Evolutionary conservation across 30 jellyfish, hydroid and myxozoan species (phyloP).

Genomic region (Aurelia sp.): DNA sequence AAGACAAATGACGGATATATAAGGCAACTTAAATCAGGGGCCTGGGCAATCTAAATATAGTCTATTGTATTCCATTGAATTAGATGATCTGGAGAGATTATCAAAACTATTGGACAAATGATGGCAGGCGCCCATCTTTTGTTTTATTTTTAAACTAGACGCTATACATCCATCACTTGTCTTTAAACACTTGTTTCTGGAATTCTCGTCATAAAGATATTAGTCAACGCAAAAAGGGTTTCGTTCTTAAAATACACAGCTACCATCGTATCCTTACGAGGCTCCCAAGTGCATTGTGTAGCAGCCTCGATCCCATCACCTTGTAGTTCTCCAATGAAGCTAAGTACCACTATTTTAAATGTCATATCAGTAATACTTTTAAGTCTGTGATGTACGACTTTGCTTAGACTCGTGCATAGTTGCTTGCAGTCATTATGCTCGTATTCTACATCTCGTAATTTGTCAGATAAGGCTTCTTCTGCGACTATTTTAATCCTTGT

Average conservation of each 20-base stretch:
- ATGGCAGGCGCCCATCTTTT: too few relatives aligned
- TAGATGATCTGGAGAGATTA: too few relatives aligned
- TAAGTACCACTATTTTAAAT: constrained; percentile 66
- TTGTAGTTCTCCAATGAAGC: constrained; percentile 77
- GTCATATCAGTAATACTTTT: constrained; percentile 33
- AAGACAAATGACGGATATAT: too few relatives aligned
- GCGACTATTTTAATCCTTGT: constrained; percentile 31
- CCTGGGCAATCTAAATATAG: too few relatives aligned
- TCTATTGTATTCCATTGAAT: too few relatives aligned
- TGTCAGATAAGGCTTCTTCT: constrained; percentile 42
- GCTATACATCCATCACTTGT: too few relatives aligned
- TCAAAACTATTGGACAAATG: too few relatives aligned
- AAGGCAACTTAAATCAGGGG: too few relatives aligned
- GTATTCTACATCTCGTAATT: constrained; percentile 39
- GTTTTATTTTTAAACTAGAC: too few relatives aligned
- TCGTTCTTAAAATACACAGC: constrained; percentile 77
- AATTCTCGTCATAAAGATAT: constrained; percentile 55
- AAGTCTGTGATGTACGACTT: constrained; percentile 72
- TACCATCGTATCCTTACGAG: constrained; percentile 71
- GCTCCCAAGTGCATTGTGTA: constrained; percentile 91
- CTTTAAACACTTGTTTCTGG: constrained; percentile 57
- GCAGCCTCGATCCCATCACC: constrained; percentile 88
- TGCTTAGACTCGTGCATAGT: constrained; percentile 58
- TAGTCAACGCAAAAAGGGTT: constrained; percentile 76
- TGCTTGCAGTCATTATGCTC: constrained; percentile 66